phyloP scores from a whole-genome alignment of 2,888 invertebrate genomes.

The Micoletzkya japonica region DNA sequence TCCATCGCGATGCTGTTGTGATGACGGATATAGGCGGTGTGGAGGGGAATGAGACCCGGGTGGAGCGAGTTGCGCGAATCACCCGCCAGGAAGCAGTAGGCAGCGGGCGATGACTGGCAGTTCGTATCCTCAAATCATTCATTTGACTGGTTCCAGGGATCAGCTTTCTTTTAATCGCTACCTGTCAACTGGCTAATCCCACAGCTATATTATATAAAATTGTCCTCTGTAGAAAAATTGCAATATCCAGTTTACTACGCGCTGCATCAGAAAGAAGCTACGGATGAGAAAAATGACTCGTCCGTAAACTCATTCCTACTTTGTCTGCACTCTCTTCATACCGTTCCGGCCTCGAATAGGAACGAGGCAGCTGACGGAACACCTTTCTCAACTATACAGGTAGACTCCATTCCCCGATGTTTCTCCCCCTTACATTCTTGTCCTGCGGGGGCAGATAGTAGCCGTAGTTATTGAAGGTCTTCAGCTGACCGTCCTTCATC shows the following conservation, averaged over 20 bases:
- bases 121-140: slow-evolving; percentile 33
- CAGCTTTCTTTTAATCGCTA: no score
- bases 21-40: slow-evolving; percentile 49
- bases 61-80: slow-evolving; percentile 53
- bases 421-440: slow-evolving; percentile 28
- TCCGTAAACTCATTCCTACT: no score
- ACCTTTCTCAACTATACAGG: no score
- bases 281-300: not conserved
- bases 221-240: no score
- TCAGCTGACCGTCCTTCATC: slow-evolving; percentile 65
- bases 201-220: no score
- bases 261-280: no score
- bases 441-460: slow-evolving; percentile 41
- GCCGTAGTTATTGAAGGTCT: slow-evolving; percentile 31
- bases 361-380: no score
- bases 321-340: no score
- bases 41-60: slow-evolving; percentile 47
- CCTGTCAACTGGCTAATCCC: no score
- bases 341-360: no score
- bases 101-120: slow-evolving; percentile 42
- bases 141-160: no score
- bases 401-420: not conserved
- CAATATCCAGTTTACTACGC: no score
- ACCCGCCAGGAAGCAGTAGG: slow-evolving; percentile 44
- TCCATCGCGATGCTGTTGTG: slow-evolving; percentile 52